Evolutionary conservation across 2,113 vertebrate species (phyloP), one percentile per base, ranked within the genome.

Genomic region (Sitta europaea): DNA sequence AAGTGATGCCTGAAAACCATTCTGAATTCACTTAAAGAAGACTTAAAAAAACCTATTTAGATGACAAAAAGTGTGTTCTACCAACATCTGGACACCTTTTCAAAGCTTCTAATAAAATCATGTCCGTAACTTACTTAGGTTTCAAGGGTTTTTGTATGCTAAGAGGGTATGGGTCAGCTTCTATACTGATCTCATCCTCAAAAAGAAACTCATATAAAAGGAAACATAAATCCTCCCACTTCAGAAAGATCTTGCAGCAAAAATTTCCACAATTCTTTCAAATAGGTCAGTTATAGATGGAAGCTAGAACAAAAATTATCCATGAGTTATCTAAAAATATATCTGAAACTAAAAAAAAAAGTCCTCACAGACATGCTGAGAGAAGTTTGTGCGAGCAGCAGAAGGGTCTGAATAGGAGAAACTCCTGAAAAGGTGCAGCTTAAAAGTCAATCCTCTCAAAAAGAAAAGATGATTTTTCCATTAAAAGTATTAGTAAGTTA

Each of bases 281-380:
- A 85, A 75, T 83, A 96, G 86, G 93, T 93, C 88, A 82, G 76
- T 90, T 96, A 81, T 90, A 96, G 82, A 90, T 79, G 78, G 88
- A 96, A 90, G 40, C n/a, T 63, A 45, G 12, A 72, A 48, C 66
- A 90, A 82, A 94, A 92, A 80, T 80, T 68, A 91, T 66, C 86
- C n/a, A 19, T 47, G 66, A 76, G n/a, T 59, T 88, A 83, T 17
- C 83, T 94, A 92, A 94, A 95, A 96, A 95, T 92, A 77, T 5
- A 57, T 25, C 28, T 7, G 3, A 35, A 45, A 22, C n/a, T 76
- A 82, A 75, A 42, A 65, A 48, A 74, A 94, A 12, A 22, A 54
- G 55, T 54, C 76, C 80, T 91, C 16, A 27, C 13, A 43, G 11
- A 13, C 53, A 23, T 12, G 9, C 29, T 68, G 67, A 61, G 63